A percentile compares a stretch with the other conserved stretches of the same genome.
Conservation (phyloP, 1,140 invertebrate species). For the Vollenhovia emeryi region DNA sequence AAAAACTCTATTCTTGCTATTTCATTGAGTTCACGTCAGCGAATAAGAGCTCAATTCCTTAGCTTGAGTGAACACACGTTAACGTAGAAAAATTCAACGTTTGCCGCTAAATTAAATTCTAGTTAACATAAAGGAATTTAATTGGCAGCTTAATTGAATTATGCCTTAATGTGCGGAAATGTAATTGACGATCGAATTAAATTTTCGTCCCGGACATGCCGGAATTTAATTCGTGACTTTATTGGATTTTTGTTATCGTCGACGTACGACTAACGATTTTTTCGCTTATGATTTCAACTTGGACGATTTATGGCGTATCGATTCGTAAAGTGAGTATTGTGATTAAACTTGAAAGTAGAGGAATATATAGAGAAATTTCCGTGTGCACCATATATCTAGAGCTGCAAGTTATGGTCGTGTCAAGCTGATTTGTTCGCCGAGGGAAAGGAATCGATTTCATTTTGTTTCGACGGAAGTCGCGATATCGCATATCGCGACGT, state of each 20-base stretch:
- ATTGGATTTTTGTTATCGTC: slow-evolving; percentile 33
- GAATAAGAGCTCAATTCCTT: not conserved
- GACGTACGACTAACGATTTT: slow-evolving; percentile 48
- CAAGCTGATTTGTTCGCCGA: slow-evolving; percentile 20
- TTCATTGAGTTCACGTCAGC: not conserved
- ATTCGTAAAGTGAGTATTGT: slow-evolving; percentile 57
- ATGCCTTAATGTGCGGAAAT: not conserved
- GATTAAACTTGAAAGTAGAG: slow-evolving; percentile 53
- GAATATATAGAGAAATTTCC: slow-evolving; percentile 34
- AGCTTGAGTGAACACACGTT: not conserved
- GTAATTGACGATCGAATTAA: slow-evolving; percentile 14
- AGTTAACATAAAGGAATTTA: not conserved
- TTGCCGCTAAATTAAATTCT: not conserved
- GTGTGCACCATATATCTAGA: slow-evolving; percentile 30
- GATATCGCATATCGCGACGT: not conserved
- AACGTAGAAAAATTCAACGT: not conserved
- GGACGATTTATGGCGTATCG: slow-evolving; percentile 47
- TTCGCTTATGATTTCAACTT: slow-evolving; percentile 51
- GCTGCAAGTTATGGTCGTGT: slow-evolving; percentile 42
- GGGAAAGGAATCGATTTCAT: slow-evolving; percentile 30
- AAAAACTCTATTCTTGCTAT: not conserved
- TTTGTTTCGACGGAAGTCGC: not conserved
- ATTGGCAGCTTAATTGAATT: not conserved
- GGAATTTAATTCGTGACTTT: slow-evolving; percentile 3
- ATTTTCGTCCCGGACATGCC: not conserved